These are phyloP conservation scores for Tautogolabrus adspersus DNA, from an alignment of 2,113 vertebrate genomes.

Conservation along the genomic window DNA sequence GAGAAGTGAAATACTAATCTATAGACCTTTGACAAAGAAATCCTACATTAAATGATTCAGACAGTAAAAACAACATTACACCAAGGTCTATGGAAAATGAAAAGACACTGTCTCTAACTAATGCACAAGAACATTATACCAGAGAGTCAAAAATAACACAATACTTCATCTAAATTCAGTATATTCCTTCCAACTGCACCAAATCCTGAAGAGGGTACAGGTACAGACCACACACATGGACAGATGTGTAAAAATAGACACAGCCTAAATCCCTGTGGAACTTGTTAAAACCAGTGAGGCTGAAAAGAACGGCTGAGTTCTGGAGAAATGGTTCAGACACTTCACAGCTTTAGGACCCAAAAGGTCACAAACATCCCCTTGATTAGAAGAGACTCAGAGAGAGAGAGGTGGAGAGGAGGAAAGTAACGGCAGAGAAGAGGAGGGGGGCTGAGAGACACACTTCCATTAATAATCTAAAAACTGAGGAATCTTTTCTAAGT, in stretches of 20 bases:
- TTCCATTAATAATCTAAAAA: neutral
- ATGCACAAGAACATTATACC: neutral
- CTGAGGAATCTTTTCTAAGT: no score
- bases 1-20: no score
- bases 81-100: no score
- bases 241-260: neutral
- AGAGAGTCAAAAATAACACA: neutral
- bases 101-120: neutral
- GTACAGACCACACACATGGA: neutral
- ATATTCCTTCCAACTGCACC: constrained; percentile 1
- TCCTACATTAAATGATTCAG: neutral
- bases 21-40: neutral
- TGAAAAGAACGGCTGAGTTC: constrained; percentile 36
- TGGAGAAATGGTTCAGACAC: constrained; percentile 42
- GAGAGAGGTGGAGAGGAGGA: constrained; percentile 8
- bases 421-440: neutral
- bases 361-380: constrained; percentile 35
- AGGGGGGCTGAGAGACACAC: neutral
- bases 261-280: constrained; percentile 31
- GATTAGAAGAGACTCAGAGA: constrained; percentile 22
- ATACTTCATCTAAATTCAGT: neutral
- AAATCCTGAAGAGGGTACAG: constrained; percentile 11
- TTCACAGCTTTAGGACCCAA: constrained; percentile 19
- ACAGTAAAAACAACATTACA: neutral
- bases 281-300: constrained; percentile 50